Evolutionary conservation across 2,888 invertebrate genomes (phyloP), one percentile per base, ranked within the genome.

Genomic region (Lasioglossum oenotherae): DNA sequence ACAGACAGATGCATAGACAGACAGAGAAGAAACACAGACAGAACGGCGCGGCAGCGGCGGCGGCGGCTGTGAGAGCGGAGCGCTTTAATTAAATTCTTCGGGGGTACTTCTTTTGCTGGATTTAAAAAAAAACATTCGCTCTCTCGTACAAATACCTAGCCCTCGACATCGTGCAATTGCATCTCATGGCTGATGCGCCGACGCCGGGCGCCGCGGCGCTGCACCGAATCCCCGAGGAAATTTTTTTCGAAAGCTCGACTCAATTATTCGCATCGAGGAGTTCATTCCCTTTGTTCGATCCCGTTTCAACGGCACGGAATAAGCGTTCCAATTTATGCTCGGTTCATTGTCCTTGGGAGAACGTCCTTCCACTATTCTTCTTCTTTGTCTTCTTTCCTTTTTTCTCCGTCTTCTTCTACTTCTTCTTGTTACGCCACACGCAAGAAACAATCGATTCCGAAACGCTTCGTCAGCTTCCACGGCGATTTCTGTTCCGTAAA

Each of bases 41-140:
- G 60, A 27, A n/a, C 60, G 60, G n/a, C 12, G 57, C 23, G 57
- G 10, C 46, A n/a, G 53, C 53, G 27, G 57, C 12, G 12, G n/a
- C 14, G 14, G 27, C 27, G 19, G 35, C 31, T 19, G 44, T 69
- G 57, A 27, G 72, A 71, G 74, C 67, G 64, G 10, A 14, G 44
- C 35, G 75, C 71, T 86, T 87, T 86, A 86, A 87, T 87, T 87
- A 86, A 86, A 86, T 83, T 86, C 86, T 83, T 84, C 80, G 75
- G 23, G 74, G 71, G 53, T 75, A 60, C 78, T 83, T 86, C 80
- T 80, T 83, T 73, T 64, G 35, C 2, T 46, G 78, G 74, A 81
- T 86, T 86, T 81, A 79, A 79, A 79, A 69, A 35, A 79, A 84
- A 84, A 84, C 84, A 64, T 84, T 75, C 31, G 83, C 82, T 44